phyloP scores from a whole-genome alignment of 2,797 vertebrate genomes.

The Serranus cabrilla region DNA sequence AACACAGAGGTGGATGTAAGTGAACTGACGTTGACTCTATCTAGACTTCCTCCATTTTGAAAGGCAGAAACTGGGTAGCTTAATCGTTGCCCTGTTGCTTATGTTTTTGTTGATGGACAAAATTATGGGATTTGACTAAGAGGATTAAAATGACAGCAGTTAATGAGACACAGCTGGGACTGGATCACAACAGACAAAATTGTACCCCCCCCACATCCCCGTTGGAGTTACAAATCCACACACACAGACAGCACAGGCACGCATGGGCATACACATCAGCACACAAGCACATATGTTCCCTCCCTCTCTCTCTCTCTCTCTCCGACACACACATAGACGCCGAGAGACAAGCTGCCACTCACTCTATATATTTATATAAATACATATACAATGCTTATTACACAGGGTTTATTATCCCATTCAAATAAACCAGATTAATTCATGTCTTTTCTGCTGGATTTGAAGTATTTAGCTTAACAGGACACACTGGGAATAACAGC shows the following conservation, averaged over 20 bases:
- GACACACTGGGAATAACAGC: constrained; percentile 69
- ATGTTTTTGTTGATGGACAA: constrained; percentile 82
- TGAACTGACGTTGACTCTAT: constrained; percentile 37
- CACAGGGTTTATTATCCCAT: constrained; percentile 70
- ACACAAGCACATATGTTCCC: constrained; percentile 51
- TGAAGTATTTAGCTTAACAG: constrained; percentile 74
- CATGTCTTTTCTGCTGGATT: constrained; percentile 69
- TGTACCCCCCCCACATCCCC: constrained; percentile 33
- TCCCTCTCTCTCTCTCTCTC: constrained; percentile 20
- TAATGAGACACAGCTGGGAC: constrained; percentile 86
- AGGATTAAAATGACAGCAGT: constrained; percentile 85
- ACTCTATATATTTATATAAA: constrained; percentile 22
- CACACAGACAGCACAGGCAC: constrained; percentile 52
- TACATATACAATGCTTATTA: constrained; percentile 68
- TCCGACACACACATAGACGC: constrained; percentile 60
- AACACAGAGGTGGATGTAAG: constrained; percentile 42
- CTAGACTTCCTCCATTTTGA: constrained; percentile 43
- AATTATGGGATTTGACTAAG: constrained; percentile 86
- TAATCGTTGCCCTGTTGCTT: constrained; percentile 73
- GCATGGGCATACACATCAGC: constrained; percentile 53
- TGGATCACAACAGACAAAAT: constrained; percentile 76
- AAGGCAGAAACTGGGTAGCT: constrained; percentile 47
- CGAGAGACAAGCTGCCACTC: constrained; percentile 70
- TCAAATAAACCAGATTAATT: constrained; percentile 77
- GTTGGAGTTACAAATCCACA: constrained; percentile 60